Evolutionary conservation across 2,113 vertebrate genomes (phyloP).

Genomic region (Hyperoodon ampullatus): DNA sequence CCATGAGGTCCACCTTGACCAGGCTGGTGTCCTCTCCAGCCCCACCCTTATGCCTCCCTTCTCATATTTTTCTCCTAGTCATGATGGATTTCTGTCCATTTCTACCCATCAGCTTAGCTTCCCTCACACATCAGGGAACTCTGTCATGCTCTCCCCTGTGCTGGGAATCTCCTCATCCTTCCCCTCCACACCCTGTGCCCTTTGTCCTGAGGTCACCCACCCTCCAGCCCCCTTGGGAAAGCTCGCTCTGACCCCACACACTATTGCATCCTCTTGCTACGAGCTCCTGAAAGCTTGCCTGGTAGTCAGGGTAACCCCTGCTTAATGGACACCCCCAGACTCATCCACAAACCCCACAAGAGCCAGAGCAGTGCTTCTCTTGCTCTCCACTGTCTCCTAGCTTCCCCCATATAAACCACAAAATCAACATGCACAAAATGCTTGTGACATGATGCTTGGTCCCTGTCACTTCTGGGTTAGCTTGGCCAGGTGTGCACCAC

Average conservation of each 20-base stretch:
- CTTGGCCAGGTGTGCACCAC: accelerated
- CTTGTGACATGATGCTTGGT: neutral
- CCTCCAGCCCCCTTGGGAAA: neutral
- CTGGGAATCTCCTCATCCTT: neutral
- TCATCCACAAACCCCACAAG: neutral
- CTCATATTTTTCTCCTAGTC: neutral
- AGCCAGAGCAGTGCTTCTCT: neutral
- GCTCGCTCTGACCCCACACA: neutral
- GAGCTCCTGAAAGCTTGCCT: neutral
- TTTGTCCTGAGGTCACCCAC: neutral
- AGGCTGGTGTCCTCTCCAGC: accelerated
- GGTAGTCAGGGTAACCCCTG: neutral
- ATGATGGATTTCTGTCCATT: neutral
- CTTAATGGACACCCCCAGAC: accelerated
- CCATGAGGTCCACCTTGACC: accelerated
- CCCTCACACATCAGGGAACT: neutral
- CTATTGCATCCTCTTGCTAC: accelerated
- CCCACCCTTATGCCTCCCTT: no score
- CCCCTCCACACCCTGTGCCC: neutral
- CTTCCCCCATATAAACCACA: neutral
- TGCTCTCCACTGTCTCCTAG: neutral
- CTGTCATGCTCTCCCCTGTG: accelerated
- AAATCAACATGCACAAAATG: neutral
- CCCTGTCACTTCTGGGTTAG: neutral
- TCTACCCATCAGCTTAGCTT: neutral